phyloP scores from a whole-genome alignment of 2,888 invertebrate genomes.

The Eremobia ochroleuca region DNA sequence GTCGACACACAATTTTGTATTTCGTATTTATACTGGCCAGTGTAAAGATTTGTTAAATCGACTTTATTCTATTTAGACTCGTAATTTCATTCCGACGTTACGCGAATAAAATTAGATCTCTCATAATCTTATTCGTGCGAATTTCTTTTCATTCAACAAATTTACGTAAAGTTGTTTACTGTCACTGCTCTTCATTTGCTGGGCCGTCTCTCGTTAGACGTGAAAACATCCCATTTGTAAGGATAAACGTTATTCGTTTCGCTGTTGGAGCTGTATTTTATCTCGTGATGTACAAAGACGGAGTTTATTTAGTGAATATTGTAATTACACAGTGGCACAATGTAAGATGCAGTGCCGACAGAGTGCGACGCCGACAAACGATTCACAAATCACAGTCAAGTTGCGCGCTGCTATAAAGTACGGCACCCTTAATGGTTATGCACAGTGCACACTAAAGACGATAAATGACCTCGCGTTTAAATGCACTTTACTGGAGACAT shows the following conservation, averaged over 20 bases:
- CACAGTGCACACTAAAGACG: conserved; percentile 53
- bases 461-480: conserved; percentile 59
- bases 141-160: conserved; percentile 78
- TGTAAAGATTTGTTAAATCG: conserved; percentile 79
- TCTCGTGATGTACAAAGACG: conserved; percentile 44
- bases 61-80: conserved; percentile 76
- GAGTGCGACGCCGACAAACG: conserved; percentile 55
- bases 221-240: conserved; percentile 68
- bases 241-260: conserved; percentile 65
- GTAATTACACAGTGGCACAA: conserved; percentile 57
- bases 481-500: conserved; percentile 61
- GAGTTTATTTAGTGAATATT: conserved; percentile 58
- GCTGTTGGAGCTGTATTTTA: conserved; percentile 52
- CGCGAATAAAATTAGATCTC: conserved; percentile 79
- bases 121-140: conserved; percentile 78
- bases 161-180: conserved; percentile 78
- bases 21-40: conserved; percentile 76
- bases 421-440: conserved; percentile 63
- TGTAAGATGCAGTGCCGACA: conserved; percentile 62
- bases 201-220: conserved; percentile 70
- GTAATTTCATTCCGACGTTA: conserved; percentile 79
- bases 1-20: conserved; percentile 77
- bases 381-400: conserved; percentile 66
- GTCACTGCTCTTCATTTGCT: conserved; percentile 74
- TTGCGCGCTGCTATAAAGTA: conserved; percentile 61